Percentiles rank a stretch among this genome's conserved stretches.
Conservation (phyloP, 2,113 vertebrate species). For the Aphyosemion australe region DNA sequence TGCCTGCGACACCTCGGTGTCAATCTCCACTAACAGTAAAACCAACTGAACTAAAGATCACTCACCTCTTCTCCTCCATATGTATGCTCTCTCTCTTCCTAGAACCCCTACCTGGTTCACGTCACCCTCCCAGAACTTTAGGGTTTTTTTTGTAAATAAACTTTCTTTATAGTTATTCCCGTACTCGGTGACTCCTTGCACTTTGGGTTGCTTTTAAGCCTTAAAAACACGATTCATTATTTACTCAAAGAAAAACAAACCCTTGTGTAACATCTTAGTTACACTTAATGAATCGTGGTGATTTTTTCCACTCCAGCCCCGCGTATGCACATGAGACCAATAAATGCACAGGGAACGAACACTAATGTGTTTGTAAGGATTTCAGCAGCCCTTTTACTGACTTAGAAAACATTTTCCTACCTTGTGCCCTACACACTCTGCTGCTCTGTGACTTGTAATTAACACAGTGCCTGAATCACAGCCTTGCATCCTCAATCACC, state of each 20-base stretch:
- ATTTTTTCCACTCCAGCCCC: conserved; percentile 31
- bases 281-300: conserved; percentile 29
- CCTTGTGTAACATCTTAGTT: conserved; percentile 23
- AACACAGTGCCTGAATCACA: conserved; percentile 61
- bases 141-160: no score
- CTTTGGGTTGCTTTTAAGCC: no score
- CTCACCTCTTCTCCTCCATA: no score
- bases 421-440: conserved; percentile 54
- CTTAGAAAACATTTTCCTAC: conserved; percentile 58
- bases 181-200: no score
- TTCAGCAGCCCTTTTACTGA: conserved; percentile 62
- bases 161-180: no score
- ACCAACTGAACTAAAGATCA: no score
- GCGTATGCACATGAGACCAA: conserved; percentile 48
- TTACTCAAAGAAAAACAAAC: conserved; percentile 1
- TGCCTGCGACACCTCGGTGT: no score
- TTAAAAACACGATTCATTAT: conserved; percentile 1
- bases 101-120: no score
- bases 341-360: conserved; percentile 45
- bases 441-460: conserved; percentile 63
- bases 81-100: no score
- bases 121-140: no score
- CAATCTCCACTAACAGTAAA: no score
- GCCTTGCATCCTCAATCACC: conserved; percentile 62
- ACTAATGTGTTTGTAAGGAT: conserved; percentile 65